Evolutionary conservation across 2,797 vertebrate genomes (phyloP).

Genomic region (Mionectes olivaceus): DNA sequence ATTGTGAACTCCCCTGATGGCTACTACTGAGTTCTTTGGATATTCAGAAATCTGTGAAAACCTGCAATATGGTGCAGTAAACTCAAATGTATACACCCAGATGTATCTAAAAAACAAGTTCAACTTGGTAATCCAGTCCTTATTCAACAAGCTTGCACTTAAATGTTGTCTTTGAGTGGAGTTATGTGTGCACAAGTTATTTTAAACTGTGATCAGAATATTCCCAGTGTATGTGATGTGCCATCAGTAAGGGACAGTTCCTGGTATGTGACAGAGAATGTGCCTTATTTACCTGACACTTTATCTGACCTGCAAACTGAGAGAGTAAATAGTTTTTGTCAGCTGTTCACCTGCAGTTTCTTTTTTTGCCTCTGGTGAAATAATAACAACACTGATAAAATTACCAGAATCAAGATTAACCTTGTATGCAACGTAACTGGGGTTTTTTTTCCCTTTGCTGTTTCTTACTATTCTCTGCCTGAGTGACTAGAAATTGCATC

Average conservation of each 20-base stretch:
- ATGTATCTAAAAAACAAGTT: background rate
- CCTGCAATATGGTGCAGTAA: background rate
- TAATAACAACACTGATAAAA: background rate
- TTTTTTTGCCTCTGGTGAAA: background rate
- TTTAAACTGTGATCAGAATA: background rate
- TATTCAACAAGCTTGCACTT: background rate
- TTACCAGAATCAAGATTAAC: background rate
- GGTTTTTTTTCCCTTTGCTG: too few species aligned
- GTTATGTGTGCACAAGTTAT: background rate
- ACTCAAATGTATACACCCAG: background rate
- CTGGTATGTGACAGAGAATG: background rate
- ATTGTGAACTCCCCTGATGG: background rate
- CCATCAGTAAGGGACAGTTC: background rate
- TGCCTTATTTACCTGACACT: background rate
- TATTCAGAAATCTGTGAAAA: background rate
- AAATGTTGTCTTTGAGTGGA: background rate
- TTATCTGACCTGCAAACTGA: background rate
- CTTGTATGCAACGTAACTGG: background rate
- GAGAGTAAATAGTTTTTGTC: background rate
- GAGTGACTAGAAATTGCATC: background rate
- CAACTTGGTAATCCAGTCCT: background rate
- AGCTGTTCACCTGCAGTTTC: background rate
- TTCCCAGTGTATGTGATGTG: background rate
- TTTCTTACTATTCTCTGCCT: background rate
- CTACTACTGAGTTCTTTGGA: background rate